Conservation (phyloP, 2,888 invertebrate genomes). For the Folsomia manolachei region DNA sequence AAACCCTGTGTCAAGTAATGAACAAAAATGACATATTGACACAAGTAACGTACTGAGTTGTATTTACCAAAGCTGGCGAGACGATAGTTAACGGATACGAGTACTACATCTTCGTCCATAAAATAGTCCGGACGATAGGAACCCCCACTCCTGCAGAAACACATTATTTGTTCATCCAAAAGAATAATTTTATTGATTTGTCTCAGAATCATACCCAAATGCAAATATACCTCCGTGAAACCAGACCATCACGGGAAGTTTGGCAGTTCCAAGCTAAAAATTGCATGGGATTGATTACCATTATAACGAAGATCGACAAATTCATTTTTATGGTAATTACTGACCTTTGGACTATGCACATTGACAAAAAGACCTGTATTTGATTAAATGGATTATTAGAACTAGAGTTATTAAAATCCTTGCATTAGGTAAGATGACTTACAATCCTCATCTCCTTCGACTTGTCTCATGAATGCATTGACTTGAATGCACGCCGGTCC, state of each 20-base stretch:
- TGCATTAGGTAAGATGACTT: no score
- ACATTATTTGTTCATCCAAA: no score
- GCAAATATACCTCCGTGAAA: background rate
- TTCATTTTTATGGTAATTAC: no score
- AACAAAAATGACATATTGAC: no score
- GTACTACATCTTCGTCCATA: background rate
- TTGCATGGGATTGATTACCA: no score
- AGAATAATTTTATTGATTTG: no score
- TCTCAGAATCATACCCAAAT: no score
- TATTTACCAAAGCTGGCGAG: background rate
- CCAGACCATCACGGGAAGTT: background rate
- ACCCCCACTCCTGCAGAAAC: background rate
- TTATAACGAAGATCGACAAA: no score
- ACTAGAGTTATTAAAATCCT: no score
- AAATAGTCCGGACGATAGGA: slow-evolving; percentile 5
- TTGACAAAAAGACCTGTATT: background rate
- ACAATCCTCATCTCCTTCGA: slow-evolving; percentile 1
- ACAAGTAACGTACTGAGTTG: no score
- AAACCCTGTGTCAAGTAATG: no score
- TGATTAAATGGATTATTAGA: no score
- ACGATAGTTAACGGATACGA: background rate
- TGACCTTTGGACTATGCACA: background rate
- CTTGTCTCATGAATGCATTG: background rate
- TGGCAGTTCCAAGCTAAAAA: background rate
- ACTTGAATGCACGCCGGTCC: background rate